Evolutionary conservation across 2,797 vertebrate species (phyloP), one percentile per base, ranked within the genome.

Genomic region (Acanthurus lineatus): DNA sequence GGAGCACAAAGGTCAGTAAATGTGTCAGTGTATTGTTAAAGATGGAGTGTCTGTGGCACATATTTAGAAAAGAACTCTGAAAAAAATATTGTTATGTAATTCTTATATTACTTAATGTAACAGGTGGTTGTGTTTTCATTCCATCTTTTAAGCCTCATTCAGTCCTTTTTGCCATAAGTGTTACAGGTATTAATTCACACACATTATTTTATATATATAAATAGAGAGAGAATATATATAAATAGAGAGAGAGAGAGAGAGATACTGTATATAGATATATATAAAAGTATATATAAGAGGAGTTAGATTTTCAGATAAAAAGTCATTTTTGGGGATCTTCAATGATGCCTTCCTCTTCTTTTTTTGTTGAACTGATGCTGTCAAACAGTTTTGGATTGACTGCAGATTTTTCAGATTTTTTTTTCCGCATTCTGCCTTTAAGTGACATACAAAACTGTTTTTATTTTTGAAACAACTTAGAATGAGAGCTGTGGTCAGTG

Each of bases 1-100:
- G 68, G 87, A 95, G 80, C 93, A 77, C 76, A 95, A 96, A 93
- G 97, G 98, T 99, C 88, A 96, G 94, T 88, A 48, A 12, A 14
- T 16, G 20, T 59, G 53, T 70, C 16, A 45, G 2, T 42, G 10
- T 3, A 7, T 52, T 35, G 20, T 35, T 1, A 45, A 49, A 9
- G 25, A 22, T 22, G 40, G 28, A 28, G 71, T 22, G 60, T 64
- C 38, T 42, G 44, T n/a, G 35, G 45, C 9, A n/a, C 6, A 8
- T 25, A 16, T 11, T 9, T 14, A 69, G 19, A 32, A 32, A 32
- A 32, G 32, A 32, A 32, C 32, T 32, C 32, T 32, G 32, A n/a
- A 32, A 32, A 47, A 47, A 47, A 11, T 10, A 47, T 47, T 47
- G 44, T 16, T 10, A 10, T 47, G 44, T 9, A 49, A 17, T 22